Evolutionary conservation across 2,888 invertebrate genomes (phyloP).

Genomic region (Orthosia gothica): DNA sequence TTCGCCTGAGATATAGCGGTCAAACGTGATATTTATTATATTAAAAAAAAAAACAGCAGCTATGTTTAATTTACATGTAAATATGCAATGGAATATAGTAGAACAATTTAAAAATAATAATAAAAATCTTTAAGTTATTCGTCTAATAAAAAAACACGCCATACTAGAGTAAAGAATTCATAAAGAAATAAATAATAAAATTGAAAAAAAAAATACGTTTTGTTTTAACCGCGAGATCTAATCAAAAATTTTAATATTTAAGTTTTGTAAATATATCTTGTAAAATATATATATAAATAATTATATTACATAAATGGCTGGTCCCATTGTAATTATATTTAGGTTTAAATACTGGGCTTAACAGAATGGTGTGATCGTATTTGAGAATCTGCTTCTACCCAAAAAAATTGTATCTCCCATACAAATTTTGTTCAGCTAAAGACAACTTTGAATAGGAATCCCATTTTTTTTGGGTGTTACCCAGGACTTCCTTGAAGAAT

Average conservation of each 20-base stretch:
- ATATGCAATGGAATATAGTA: background rate
- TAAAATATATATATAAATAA: slow-evolving; percentile 6
- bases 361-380: too few relatives aligned
- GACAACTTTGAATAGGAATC: too few relatives aligned
- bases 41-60: too few relatives aligned
- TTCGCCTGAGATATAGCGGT: too few relatives aligned
- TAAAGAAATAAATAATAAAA: slow-evolving; percentile 65
- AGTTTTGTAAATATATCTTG: slow-evolving; percentile 29
- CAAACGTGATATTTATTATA: too few relatives aligned
- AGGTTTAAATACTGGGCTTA: too few relatives aligned
- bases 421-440: too few relatives aligned
- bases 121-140: slow-evolving; percentile 7
- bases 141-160: slow-evolving; percentile 40
- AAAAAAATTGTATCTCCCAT: too few relatives aligned
- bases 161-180: slow-evolving; percentile 56
- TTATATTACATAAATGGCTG: slow-evolving; percentile 45
- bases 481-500: too few relatives aligned
- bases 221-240: slow-evolving; percentile 40
- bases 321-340: slow-evolving; percentile 17
- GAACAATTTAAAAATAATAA: slow-evolving; percentile 1
- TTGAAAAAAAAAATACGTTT: slow-evolving; percentile 57
- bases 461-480: too few relatives aligned
- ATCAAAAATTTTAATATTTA: slow-evolving; percentile 30
- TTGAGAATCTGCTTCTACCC: too few relatives aligned
- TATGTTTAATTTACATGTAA: too few relatives aligned